Evolutionary conservation across 2,113 vertebrate genomes (phyloP).

Genomic region (Larimichthys polyactis): DNA sequence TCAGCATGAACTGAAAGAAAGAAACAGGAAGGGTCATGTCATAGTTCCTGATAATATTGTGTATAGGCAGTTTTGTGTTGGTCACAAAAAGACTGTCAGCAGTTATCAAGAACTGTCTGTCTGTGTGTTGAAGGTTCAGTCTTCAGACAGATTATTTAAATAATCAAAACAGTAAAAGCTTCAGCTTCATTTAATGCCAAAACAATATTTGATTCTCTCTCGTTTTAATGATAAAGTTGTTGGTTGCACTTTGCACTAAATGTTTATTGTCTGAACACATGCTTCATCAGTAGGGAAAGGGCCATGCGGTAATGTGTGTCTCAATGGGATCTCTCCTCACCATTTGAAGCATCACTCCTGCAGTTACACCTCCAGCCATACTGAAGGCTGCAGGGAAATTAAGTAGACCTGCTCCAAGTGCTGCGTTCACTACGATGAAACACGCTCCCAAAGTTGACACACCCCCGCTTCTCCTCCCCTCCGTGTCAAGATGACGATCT

Average conservation of each 20-base stretch:
- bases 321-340: conserved; percentile 76
- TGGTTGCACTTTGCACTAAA: background rate
- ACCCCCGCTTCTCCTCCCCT: conserved; percentile 29
- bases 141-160: background rate
- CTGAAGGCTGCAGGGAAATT: conserved; percentile 97
- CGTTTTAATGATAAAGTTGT: too few species aligned
- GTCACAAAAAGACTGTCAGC: conserved; percentile 9
- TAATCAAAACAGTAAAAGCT: background rate
- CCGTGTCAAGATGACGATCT: conserved; percentile 52
- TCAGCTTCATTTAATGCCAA: background rate
- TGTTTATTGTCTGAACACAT: background rate
- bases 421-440: conserved; percentile 98
- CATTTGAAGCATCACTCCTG: conserved; percentile 91
- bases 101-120: background rate
- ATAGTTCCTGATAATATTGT: background rate
- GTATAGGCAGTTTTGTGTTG: background rate
- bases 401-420: conserved; percentile 94
- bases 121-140: background rate
- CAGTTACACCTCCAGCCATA: conserved; percentile 91
- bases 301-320: background rate
- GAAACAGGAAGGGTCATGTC: conserved; percentile 24
- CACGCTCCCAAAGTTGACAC: conserved; percentile 87
- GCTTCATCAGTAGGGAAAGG: background rate
- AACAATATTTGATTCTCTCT: background rate
- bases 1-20: conserved; percentile 89